These are phyloP conservation scores for Dasysyrphus tricinctus DNA, from an alignment of 2,888 invertebrate species.

Conservation along the genomic window DNA sequence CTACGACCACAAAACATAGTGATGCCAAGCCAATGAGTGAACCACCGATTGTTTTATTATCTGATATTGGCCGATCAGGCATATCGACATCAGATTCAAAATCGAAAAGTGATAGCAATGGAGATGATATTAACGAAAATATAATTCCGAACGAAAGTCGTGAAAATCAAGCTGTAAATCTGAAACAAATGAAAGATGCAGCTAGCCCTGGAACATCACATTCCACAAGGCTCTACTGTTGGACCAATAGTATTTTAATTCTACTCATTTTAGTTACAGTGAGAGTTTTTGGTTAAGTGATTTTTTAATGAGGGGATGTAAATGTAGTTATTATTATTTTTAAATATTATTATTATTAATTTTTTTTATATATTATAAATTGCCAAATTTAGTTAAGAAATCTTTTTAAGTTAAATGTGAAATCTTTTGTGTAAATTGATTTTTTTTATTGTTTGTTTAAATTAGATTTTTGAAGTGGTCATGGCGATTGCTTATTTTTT, in stretches of 20 bases:
- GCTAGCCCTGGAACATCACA: conserved; percentile 54
- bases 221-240: conserved; percentile 62
- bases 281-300: conserved; percentile 58
- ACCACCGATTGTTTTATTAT: conserved; percentile 82
- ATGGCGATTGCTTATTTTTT: conserved; percentile 31
- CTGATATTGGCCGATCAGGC: conserved; percentile 78
- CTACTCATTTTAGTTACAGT: conserved; percentile 54
- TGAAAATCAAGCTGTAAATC: conserved; percentile 80
- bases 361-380: conserved; percentile 42
- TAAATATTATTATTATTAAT: conserved; percentile 11
- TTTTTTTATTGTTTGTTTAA: background rate
- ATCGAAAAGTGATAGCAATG: conserved; percentile 39
- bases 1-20: conserved; percentile 84
- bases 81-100: conserved; percentile 61
- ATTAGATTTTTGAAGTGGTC: conserved; percentile 40
- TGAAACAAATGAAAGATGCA: conserved; percentile 77
- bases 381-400: conserved; percentile 68
- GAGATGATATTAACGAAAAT: conserved; percentile 75
- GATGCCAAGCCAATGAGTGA: conserved; percentile 84
- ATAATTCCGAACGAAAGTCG: conserved; percentile 79
- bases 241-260: conserved; percentile 69
- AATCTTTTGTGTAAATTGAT: conserved; percentile 16
- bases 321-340: conserved; percentile 60
- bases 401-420: conserved; percentile 40
- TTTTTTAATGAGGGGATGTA: background rate